Evolutionary conservation across 2,797 vertebrate genomes (phyloP).

Genomic region (Phrynocephalus guinanensis): DNA sequence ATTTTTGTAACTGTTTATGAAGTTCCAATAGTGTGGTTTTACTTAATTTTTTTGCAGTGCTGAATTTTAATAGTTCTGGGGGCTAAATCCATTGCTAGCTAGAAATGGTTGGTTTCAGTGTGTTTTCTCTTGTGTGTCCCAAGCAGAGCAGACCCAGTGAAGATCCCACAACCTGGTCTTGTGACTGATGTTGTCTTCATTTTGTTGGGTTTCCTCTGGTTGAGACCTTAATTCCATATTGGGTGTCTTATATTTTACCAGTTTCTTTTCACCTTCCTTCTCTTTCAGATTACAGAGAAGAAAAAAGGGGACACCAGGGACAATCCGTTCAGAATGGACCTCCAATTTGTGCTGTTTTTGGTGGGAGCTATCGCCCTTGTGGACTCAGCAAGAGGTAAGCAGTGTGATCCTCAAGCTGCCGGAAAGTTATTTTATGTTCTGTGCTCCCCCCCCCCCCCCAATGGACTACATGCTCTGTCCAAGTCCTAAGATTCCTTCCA

Average conservation of each 20-base stretch:
- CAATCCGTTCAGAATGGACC: conserved; percentile 74
- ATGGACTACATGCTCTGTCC: rapidly evolving
- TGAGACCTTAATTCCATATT: not conserved
- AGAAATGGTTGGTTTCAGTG: too few relatives aligned
- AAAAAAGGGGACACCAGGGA: not conserved
- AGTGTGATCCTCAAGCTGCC: rapidly evolving
- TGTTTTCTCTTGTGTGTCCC: too few relatives aligned
- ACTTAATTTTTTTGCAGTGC: too few relatives aligned
- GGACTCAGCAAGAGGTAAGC: conserved; percentile 79
- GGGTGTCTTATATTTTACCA: not conserved
- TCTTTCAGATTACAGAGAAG: conserved; percentile 63
- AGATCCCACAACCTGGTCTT: too few relatives aligned
- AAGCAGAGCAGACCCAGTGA: too few relatives aligned
- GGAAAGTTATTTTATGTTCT: rapidly evolving
- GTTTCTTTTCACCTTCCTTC: not conserved
- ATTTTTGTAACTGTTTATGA: too few relatives aligned
- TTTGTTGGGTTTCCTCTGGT: too few relatives aligned
- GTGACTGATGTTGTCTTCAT: too few relatives aligned
- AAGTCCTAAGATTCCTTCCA: rapidly evolving
- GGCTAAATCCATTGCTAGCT: too few relatives aligned
- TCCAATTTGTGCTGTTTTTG: conserved; percentile 73
- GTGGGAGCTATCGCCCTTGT: conserved; percentile 73
- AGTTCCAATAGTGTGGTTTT: too few relatives aligned
- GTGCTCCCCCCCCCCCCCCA: rapidly evolving
- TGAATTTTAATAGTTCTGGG: too few relatives aligned